Conservation (phyloP, 2,797 vertebrate species). For the Helicolenus hilgendorfi region DNA sequence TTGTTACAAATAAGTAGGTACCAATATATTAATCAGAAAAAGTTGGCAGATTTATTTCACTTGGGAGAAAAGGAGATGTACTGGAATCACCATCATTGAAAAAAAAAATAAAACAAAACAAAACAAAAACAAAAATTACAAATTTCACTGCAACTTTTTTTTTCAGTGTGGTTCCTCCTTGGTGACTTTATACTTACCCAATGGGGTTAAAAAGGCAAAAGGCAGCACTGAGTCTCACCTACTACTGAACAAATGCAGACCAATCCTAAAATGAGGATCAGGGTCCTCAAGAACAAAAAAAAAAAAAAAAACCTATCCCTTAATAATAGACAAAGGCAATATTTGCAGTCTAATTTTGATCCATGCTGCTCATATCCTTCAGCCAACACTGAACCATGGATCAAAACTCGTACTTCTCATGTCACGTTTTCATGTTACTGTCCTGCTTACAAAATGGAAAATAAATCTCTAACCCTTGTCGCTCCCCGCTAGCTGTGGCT, state of each 20-base stretch:
- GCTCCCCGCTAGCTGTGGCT: conserved; percentile 67
- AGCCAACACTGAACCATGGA: conserved; percentile 90
- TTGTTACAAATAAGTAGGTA: conserved; percentile 72
- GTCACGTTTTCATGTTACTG: conserved; percentile 66
- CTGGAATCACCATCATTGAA: conserved; percentile 32
- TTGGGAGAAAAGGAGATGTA: conserved; percentile 31
- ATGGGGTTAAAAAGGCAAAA: conserved; percentile 78
- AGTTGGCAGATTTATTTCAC: conserved; percentile 64
- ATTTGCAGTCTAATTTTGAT: conserved; percentile 62
- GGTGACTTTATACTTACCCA: conserved; percentile 74
- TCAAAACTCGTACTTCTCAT: conserved; percentile 85
- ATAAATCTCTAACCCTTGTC: conserved; percentile 60
- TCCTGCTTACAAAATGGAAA: conserved; percentile 64
- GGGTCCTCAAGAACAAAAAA: conserved; percentile 11
- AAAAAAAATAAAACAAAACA: neutral
- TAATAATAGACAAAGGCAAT: conserved; percentile 71
- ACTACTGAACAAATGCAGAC: conserved; percentile 69
- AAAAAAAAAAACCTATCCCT: neutral
- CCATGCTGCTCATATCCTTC: conserved; percentile 47
- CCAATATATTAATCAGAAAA: conserved; percentile 64
- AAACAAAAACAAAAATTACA: neutral
- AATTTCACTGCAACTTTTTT: conserved; percentile 48
- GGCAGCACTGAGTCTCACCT: conserved; percentile 64
- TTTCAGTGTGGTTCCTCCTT: conserved; percentile 50
- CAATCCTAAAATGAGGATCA: conserved; percentile 54